Base-by-base conservation (phyloP, 2,113 vertebrate genomes). In the Cephalopholis sonnerati region DNA sequence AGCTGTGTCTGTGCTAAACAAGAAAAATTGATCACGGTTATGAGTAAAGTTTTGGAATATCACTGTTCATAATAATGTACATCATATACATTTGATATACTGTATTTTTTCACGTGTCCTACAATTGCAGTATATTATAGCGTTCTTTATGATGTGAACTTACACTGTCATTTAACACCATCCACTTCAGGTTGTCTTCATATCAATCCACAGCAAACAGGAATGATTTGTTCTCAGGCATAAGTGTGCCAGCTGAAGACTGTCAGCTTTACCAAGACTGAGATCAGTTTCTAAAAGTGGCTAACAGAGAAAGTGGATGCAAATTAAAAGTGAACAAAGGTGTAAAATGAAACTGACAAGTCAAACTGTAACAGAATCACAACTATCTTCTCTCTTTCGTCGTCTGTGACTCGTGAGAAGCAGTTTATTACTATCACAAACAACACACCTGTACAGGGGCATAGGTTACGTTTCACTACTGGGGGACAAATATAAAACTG, bases 11-110 rank as follows among this genome's bases (percentile, higher is more conserved):
- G 50, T 18, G 80, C 85, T 84, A 83, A 92, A 75, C 82, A 88
- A 90, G 86, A 89, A 81, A 84, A 88, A 90, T 81, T 69, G 74
- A 92, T 91, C 66, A 71, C 46, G 29, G 36, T 82, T 65, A 81
- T 65, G 68, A 78, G 58, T 59, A 63, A 74, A 88, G 62, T 92
- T 93, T 81, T 9, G 4, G 8, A 36, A 36, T 62, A 62, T 62
- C 72, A 85, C 83, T 79, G 67, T 75, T 85, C 65, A 87, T 76
- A 61, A 55, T 85, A 78, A 87, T 83, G 58, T 62, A 67, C 67
- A 87, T 81, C 59, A 88, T 73, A 44, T 63, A 58, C 57, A 44
- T 59, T 20, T 27, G 20, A 66, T 22, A 22, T 22, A 66, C 46
- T 53, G 3, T 25, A 68, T 74, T 46, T 64, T 58, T 65, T 51